Evolutionary conservation across 2,888 invertebrate species (phyloP).

Genomic region (Clunio marinus): DNA sequence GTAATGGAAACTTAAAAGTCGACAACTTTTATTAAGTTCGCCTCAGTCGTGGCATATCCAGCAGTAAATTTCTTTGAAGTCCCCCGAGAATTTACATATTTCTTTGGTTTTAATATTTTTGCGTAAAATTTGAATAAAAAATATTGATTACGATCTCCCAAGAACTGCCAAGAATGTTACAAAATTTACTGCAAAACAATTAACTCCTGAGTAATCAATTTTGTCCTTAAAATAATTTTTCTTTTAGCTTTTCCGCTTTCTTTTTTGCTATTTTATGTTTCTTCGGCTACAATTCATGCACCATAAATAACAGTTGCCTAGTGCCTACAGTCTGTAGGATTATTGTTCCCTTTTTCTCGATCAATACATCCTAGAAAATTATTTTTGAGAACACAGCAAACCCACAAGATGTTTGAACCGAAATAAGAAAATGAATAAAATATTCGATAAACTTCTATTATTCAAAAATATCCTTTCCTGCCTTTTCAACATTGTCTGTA

Average conservation of each 20-base stretch:
- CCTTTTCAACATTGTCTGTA: too few species aligned
- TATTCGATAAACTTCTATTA: constrained; percentile 8
- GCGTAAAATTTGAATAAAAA: too few species aligned
- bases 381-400: constrained; percentile 2
- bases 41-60: too few species aligned
- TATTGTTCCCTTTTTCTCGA: neutral
- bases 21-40: too few species aligned
- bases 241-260: neutral
- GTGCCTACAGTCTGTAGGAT: neutral
- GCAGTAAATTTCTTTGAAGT: too few species aligned
- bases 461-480: neutral
- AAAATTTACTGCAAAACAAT: constrained; percentile 5
- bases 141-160: too few species aligned
- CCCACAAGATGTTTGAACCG: constrained; percentile 27
- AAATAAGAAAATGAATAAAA: constrained; percentile 32
- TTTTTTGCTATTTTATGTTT: constrained; percentile 4
- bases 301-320: constrained; percentile 31
- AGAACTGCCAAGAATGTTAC: too few species aligned
- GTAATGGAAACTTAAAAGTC: too few species aligned
- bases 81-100: too few species aligned
- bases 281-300: constrained; percentile 6
- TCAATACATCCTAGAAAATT: too few species aligned
- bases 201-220: neutral
- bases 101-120: too few species aligned
- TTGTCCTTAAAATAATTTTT: neutral